Percentiles rank a stretch among this genome's conserved stretches.
Evolutionary conservation across 2,888 invertebrate genomes (phyloP).

Genomic region (Xestobium rufovillosum): DNA sequence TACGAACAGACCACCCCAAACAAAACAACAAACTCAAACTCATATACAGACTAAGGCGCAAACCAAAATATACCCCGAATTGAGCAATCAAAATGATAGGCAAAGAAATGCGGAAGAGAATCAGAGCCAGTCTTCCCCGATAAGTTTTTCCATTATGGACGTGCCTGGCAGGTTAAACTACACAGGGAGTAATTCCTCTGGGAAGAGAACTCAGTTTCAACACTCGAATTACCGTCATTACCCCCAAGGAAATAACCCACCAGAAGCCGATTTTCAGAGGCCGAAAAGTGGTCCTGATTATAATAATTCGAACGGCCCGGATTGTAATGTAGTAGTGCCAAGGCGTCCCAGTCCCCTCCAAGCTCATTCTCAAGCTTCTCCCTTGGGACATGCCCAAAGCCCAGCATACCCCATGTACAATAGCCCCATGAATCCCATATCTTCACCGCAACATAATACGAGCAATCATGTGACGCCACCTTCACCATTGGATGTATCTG

Average conservation of each 20-base stretch:
- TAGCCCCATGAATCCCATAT: constrained; percentile 71
- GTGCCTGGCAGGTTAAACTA: constrained; percentile 56
- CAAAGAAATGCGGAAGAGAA: constrained; percentile 44
- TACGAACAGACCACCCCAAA: constrained; percentile 39
- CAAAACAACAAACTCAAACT: constrained; percentile 32
- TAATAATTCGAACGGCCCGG: constrained; percentile 41
- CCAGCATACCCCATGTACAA: constrained; percentile 80
- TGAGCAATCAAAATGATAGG: constrained; percentile 41
- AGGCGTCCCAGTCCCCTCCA: constrained; percentile 62
- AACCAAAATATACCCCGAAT: constrained; percentile 69
- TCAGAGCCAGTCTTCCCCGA: constrained; percentile 60
- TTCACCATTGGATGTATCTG: constrained; percentile 63
- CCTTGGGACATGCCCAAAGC: constrained; percentile 66
- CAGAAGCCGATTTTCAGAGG: constrained; percentile 50
- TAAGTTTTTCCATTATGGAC: constrained; percentile 71
- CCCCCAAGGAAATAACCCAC: constrained; percentile 47
- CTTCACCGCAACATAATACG: constrained; percentile 63
- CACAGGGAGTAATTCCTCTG: constrained; percentile 48
- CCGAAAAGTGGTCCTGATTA: constrained; percentile 47
- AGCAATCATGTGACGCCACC: constrained; percentile 54
- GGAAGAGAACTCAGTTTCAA: constrained; percentile 49
- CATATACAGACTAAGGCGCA: constrained; percentile 68
- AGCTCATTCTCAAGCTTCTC: constrained; percentile 65
- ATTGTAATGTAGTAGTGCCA: constrained; percentile 59
- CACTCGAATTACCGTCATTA: constrained; percentile 52